A percentile compares a stretch with the other conserved stretches of the same genome.
Conservation (phyloP, 2,888 invertebrate species). For the Drosophila rellima region DNA sequence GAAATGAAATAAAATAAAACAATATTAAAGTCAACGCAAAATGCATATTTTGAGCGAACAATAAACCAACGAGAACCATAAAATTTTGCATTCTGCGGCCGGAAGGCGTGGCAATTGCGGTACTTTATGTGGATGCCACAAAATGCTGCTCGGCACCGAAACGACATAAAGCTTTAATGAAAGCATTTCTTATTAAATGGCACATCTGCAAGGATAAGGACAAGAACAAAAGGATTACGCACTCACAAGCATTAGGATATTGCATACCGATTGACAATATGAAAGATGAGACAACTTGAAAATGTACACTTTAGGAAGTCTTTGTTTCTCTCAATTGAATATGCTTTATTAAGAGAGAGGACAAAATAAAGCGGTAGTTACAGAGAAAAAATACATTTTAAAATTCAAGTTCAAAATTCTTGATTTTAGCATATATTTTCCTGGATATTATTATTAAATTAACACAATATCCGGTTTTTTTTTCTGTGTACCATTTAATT, state of each 20-base stretch:
- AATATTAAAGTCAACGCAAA: slow-evolving; percentile 45
- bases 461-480: no score
- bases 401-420: no score
- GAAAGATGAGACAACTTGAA: background rate
- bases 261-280: background rate
- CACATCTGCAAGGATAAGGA: background rate
- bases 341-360: background rate
- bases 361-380: no score
- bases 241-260: background rate
- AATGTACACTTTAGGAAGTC: background rate
- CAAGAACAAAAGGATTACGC: background rate
- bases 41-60: slow-evolving; percentile 42
- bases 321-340: background rate
- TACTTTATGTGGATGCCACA: slow-evolving; percentile 18
- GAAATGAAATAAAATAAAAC: slow-evolving; percentile 18
- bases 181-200: slow-evolving; percentile 4
- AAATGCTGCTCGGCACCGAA: slow-evolving; percentile 6
- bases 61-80: slow-evolving; percentile 40
- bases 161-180: slow-evolving; percentile 16
- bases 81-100: slow-evolving; percentile 42
- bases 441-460: no score
- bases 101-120: slow-evolving; percentile 15
- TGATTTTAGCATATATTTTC: no score
- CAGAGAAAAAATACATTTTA: no score
- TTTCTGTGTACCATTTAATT: background rate